These are phyloP conservation scores for Serinus canaria DNA, from an alignment of 2,113 vertebrate species.

Conservation along the genomic window DNA sequence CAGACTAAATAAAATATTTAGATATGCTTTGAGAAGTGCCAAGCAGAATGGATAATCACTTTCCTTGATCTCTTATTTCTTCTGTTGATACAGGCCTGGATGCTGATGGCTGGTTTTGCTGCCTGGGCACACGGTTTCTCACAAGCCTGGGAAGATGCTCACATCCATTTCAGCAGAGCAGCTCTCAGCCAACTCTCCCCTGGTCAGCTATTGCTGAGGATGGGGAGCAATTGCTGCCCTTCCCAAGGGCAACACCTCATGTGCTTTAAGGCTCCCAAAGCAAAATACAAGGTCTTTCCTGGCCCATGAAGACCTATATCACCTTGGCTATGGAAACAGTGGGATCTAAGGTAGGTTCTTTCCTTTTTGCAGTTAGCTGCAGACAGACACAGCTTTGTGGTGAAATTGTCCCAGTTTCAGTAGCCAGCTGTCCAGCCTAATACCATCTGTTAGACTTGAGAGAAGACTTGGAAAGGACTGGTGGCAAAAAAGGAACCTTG, in stretches of 20 bases:
- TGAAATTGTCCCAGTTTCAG: not conserved
- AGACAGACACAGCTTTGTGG: not conserved
- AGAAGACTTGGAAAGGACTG: not conserved
- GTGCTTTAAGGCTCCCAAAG: not conserved
- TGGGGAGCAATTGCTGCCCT: not conserved
- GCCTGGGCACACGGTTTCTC: fast-evolving
- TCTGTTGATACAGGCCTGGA: not conserved
- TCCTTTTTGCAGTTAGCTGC: not conserved
- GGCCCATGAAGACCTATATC: no score
- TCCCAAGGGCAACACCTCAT: not conserved
- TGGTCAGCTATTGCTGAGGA: not conserved
- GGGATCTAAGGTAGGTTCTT: not conserved
- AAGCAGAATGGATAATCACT: not conserved
- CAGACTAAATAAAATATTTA: not conserved
- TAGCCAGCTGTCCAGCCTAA: not conserved
- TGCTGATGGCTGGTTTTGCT: not conserved
- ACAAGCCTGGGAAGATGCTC: not conserved
- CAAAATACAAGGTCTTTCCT: not conserved
- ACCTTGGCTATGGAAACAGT: not conserved
- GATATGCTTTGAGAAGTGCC: not conserved
- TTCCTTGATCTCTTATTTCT: not conserved
- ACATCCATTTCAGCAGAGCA: not conserved
- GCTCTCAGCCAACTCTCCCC: not conserved
- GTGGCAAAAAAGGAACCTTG: not conserved
- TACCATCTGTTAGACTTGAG: not conserved